phyloP scores from a whole-genome alignment of 2,797 vertebrate species.

The Peromyscus melanophrys region DNA sequence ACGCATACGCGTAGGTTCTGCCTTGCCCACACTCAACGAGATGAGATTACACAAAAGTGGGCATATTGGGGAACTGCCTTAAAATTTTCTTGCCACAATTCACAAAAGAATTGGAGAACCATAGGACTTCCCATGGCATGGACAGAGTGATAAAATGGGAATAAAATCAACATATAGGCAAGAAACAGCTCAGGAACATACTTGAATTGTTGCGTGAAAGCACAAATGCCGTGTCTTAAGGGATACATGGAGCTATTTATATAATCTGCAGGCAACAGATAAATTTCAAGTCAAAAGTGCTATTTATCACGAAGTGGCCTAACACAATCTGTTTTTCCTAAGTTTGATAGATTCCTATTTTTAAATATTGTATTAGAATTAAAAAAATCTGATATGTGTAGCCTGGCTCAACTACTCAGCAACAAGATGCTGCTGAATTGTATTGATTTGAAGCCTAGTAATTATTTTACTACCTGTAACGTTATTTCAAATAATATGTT shows the following conservation, averaged over 20 bases:
- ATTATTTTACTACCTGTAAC: conserved; percentile 28
- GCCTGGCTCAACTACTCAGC: background rate
- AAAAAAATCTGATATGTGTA: background rate
- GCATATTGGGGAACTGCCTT: background rate
- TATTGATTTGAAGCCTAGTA: conserved; percentile 29
- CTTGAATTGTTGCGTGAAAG: conserved; percentile 15
- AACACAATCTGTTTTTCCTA: background rate
- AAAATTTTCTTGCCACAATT: background rate
- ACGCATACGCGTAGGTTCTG: background rate
- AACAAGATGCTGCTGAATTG: conserved; percentile 6
- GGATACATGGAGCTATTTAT: background rate
- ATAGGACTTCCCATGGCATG: background rate
- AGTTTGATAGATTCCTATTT: conserved; percentile 30
- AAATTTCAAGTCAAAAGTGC: background rate
- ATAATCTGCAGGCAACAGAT: background rate
- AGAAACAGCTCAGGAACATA: background rate
- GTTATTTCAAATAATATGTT: background rate
- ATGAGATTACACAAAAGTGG: background rate
- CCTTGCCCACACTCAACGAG: background rate
- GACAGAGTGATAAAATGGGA: fast-evolving
- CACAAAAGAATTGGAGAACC: background rate
- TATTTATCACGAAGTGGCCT: background rate
- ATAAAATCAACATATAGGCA: conserved; percentile 27
- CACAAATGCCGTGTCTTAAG: background rate
- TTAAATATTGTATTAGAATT: conserved; percentile 45